Percentiles rank a stretch among this genome's conserved stretches.
These are phyloP conservation scores for Albula goreensis DNA, from an alignment of 2,113 vertebrate genomes.

Conservation along the genomic window DNA sequence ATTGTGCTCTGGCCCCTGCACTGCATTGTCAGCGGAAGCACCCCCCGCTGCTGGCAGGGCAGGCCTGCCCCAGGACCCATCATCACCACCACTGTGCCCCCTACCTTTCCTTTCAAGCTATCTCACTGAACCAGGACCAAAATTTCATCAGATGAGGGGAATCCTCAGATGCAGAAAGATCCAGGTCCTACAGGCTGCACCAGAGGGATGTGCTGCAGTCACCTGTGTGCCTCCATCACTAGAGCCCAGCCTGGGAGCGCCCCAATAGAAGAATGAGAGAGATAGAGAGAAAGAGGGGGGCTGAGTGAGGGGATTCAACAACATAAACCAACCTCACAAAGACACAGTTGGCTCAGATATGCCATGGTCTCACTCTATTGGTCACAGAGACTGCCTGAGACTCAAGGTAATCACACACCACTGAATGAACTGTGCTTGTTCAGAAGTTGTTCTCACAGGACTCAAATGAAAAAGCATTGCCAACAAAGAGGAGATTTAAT, in stretches of 20 bases:
- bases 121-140: neutral
- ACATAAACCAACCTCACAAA: neutral
- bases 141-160: neutral
- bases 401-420: neutral
- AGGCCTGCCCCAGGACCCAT: accelerated
- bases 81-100: neutral
- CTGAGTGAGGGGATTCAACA: neutral
- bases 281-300: neutral
- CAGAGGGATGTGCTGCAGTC: neutral
- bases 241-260: too few species aligned
- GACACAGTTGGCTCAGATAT: neutral
- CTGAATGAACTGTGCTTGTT: neutral
- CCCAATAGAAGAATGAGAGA: neutral
- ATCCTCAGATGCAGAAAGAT: neutral
- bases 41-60: constrained; percentile 56
- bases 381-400: neutral
- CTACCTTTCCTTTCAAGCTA: neutral
- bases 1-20: constrained; percentile 78
- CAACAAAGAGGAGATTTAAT: neutral
- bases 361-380: neutral
- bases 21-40: constrained; percentile 67
- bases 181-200: neutral
- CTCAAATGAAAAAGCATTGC: neutral
- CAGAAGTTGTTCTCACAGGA: neutral
- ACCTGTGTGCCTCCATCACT: neutral